A percentile compares a stretch with the other conserved stretches of the same genome.
Evolutionary conservation across 2,888 invertebrate species (phyloP).

Genomic region (Ypsolopha sequella): DNA sequence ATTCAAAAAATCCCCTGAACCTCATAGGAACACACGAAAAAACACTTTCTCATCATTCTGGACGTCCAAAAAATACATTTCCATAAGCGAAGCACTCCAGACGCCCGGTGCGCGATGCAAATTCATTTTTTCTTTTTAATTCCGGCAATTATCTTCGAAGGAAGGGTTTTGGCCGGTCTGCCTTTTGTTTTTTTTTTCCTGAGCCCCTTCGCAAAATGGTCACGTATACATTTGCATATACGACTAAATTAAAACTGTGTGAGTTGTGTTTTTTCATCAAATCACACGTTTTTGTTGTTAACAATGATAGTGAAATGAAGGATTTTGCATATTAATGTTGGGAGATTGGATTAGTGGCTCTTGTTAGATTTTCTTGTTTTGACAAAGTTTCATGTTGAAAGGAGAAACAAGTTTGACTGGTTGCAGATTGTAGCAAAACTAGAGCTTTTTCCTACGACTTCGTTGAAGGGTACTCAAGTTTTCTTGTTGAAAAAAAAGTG

Average conservation of each 20-base stretch:
- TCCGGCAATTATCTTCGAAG: conserved; percentile 46
- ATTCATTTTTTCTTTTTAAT: conserved; percentile 58
- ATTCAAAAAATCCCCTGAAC: conserved; percentile 3
- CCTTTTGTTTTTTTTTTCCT: conserved; percentile 55
- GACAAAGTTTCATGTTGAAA: no score
- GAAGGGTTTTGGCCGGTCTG: conserved; percentile 56
- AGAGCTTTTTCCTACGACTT: no score
- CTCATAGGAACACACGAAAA: conserved; percentile 47
- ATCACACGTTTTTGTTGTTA: conserved; percentile 59
- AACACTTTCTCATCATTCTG: conserved; percentile 49
- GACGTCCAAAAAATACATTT: conserved; percentile 32
- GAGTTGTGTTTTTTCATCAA: conserved; percentile 46
- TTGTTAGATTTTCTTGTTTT: conserved; percentile 21
- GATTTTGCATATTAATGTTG: conserved; percentile 46
- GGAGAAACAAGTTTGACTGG: no score
- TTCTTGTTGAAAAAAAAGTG: no score
- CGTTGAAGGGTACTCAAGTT: no score
- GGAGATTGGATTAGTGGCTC: conserved; percentile 23
- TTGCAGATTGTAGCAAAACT: no score
- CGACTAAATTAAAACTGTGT: conserved; percentile 52
- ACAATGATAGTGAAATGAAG: conserved; percentile 43
- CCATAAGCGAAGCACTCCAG: conserved; percentile 32
- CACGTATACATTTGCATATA: conserved; percentile 66
- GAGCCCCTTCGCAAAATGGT: conserved; percentile 62
- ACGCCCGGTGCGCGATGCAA: conserved; percentile 41